Evolutionary conservation across 2,113 vertebrate genomes (phyloP).

Genomic region (Callipepla squamata): DNA sequence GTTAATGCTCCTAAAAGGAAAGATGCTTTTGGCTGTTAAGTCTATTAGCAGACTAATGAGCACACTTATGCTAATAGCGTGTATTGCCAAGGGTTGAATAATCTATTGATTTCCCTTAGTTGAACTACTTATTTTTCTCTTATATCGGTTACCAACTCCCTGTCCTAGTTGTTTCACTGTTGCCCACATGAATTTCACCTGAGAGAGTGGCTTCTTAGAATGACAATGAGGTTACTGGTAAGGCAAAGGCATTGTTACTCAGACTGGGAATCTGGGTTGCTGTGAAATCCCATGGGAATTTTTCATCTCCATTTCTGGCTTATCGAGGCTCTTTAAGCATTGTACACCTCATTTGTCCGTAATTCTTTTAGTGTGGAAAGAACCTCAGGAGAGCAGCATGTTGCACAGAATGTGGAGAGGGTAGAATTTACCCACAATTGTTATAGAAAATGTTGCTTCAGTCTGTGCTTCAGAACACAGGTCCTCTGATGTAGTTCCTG

Average conservation of each 20-base stretch:
- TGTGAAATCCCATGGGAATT: neutral
- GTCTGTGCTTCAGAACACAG: neutral
- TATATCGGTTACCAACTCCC: neutral
- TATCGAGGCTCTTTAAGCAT: neutral
- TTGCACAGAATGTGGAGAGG: neutral
- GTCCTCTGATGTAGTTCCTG: neutral
- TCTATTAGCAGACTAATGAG: slow-evolving; percentile 28
- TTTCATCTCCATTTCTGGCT: neutral
- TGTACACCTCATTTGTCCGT: neutral
- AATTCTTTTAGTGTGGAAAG: neutral
- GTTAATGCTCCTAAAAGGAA: neutral
- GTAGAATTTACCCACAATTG: neutral
- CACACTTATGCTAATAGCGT: slow-evolving; percentile 39
- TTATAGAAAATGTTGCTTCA: neutral
- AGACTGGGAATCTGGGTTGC: neutral
- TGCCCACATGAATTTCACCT: neutral
- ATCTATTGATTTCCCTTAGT: slow-evolving; percentile 31
- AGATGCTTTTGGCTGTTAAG: neutral
- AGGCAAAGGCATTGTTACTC: neutral
- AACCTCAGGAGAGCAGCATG: rapidly evolving
- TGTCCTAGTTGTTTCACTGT: neutral
- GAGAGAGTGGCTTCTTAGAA: neutral
- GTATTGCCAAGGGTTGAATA: slow-evolving; percentile 2
- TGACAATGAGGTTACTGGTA: neutral
- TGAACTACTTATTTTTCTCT: slow-evolving; percentile 11